Base-by-base conservation (phyloP, 2,888 invertebrate species). In the Carpatolechia fugitivella region DNA sequence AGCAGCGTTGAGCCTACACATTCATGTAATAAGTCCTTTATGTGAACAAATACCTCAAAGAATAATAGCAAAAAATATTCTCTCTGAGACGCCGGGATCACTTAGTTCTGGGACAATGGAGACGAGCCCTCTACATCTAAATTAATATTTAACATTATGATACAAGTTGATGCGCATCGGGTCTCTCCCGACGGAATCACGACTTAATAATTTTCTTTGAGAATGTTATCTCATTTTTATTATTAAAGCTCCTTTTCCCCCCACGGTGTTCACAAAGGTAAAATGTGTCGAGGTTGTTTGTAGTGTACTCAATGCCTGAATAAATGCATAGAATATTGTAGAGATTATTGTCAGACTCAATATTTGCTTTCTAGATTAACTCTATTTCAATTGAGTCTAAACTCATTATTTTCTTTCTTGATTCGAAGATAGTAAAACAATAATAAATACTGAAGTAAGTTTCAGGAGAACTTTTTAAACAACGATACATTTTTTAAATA, bases 151-250 rank as follows among this genome's bases (percentile, higher is more conserved):
- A 82, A 84, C 78, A 72, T 81, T 79, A 82, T 82, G 83, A 84
- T 79, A 83, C 79, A 85, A 85, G 80, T 87, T 85, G 81, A 85
- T 82, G 82, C 79, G 84, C 82, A 82, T 78, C 74, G 80, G 82
- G 85, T 76, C 69, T 71, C 72, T 85, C 87, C 82, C 84, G 57
- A 61, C 64, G 85, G 89, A 85, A 80, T 80, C 76, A 76, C 82
- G 79, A 79, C 85, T 87, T 86, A 86, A 87, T 87, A 73, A 86
- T 88, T 85, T 89, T 87, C 86, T 86, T 85, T 86, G 83, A 84
- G 80, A 82, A 85, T 82, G 85, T 85, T 86, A 83, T 83, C 80
- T 82, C 80, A 81, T 85, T 85, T 87, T 87, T 85, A 87, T 85
- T 88, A 86, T 85, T 83, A 77, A 76, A 85, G 74, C 74, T 78